Conservation (phyloP, 2,888 invertebrate species). For the Nemoura dubitans region DNA sequence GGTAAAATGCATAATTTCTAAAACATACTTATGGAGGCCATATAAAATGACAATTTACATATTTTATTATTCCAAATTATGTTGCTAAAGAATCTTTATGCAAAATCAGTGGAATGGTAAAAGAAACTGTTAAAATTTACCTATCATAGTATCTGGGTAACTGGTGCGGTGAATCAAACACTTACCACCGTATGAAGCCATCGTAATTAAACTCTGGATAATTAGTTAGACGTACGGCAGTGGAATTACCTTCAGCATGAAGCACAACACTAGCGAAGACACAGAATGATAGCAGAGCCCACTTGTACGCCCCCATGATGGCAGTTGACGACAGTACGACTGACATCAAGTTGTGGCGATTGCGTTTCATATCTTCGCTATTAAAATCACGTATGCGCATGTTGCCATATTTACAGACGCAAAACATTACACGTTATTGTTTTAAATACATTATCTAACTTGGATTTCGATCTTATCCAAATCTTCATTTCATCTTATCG, state of each 20-base stretch:
- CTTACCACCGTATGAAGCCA: background rate
- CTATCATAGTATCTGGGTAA: background rate
- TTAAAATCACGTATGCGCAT: background rate
- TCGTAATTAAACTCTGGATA: background rate
- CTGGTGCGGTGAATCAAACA: background rate
- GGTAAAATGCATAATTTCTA: too few relatives aligned
- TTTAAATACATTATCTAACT: background rate
- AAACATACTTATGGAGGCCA: too few relatives aligned
- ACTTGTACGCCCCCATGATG: background rate
- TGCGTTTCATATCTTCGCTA: background rate
- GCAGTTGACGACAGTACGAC: background rate
- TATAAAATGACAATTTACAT: too few relatives aligned
- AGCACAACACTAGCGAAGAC: background rate
- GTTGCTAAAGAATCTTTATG: too few relatives aligned
- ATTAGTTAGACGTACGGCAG: background rate
- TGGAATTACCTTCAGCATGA: background rate
- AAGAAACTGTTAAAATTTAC: background rate
- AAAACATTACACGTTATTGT: background rate
- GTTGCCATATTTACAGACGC: background rate
- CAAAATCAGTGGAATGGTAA: background rate
- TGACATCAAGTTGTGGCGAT: background rate
- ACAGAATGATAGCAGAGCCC: background rate
- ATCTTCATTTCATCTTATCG: background rate
- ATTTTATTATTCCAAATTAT: too few relatives aligned
- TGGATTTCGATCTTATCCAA: background rate